phyloP scores from a whole-genome alignment of 2,113 vertebrate species.

The Pteronura brasiliensis region DNA sequence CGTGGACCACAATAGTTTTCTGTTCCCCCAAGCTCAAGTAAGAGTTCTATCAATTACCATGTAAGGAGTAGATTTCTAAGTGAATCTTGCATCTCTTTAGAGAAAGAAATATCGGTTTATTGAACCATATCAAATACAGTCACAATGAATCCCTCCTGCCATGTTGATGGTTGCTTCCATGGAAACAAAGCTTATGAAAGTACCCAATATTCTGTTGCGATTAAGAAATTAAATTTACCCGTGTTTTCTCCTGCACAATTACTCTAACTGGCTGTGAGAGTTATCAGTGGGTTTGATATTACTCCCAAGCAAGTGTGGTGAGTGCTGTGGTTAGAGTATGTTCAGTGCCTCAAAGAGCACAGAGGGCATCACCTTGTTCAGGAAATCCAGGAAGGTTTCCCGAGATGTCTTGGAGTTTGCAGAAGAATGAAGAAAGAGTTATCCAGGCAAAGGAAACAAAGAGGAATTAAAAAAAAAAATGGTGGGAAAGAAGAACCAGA shows the following conservation, averaged over 20 bases:
- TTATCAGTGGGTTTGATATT: not conserved
- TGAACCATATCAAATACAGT: conserved; percentile 52
- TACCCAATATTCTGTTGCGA: conserved; percentile 70
- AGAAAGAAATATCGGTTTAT: conserved; percentile 60
- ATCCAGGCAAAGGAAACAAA: not conserved
- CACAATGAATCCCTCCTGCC: not conserved
- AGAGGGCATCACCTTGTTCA: not conserved
- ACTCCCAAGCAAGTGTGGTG: not conserved
- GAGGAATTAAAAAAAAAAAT: not conserved
- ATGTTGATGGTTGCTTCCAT: conserved; percentile 73
- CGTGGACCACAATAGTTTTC: not conserved
- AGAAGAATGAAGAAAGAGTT: not conserved
- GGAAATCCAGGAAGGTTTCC: not conserved
- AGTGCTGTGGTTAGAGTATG: not conserved
- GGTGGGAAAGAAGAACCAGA: not conserved
- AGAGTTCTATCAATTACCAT: conserved; percentile 61
- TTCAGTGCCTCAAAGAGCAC: not conserved
- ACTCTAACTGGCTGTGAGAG: not conserved
- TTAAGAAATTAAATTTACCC: conserved; percentile 66
- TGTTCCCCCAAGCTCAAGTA: conserved; percentile 28
- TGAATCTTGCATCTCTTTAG: conserved; percentile 61
- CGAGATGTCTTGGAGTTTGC: not conserved
- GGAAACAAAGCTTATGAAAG: conserved; percentile 73
- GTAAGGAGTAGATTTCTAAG: conserved; percentile 58
- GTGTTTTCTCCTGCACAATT: conserved; percentile 38